phyloP scores from a whole-genome alignment of 2,113 vertebrate species.

The Solea senegalensis region DNA sequence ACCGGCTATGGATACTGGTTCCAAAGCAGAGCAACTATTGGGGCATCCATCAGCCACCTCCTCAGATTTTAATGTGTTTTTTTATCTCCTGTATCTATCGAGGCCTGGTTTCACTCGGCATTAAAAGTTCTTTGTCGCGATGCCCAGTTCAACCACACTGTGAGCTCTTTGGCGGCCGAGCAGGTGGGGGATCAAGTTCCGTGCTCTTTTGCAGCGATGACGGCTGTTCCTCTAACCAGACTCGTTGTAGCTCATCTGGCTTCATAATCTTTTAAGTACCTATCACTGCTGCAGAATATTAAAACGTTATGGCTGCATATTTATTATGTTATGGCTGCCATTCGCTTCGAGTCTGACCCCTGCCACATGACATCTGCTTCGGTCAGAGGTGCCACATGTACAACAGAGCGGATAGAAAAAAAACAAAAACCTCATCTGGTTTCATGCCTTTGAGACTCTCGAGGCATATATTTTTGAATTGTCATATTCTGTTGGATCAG shows the following conservation, averaged over 20 bases:
- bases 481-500: neutral
- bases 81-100: too few species aligned
- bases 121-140: too few species aligned
- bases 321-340: conserved; percentile 15
- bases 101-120: too few species aligned
- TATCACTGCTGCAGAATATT: conserved; percentile 21
- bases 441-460: conserved; percentile 1
- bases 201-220: conserved; percentile 3
- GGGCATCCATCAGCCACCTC: too few species aligned
- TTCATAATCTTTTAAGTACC: conserved; percentile 23
- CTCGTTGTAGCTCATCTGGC: neutral
- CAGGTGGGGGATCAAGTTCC: neutral
- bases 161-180: neutral
- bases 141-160: neutral
- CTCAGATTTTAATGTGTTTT: too few species aligned
- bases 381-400: neutral
- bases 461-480: neutral
- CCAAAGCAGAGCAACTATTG: too few species aligned
- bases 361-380: conserved; percentile 30
- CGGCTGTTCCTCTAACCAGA: neutral
- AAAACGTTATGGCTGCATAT: conserved; percentile 33
- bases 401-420: neutral
- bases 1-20: too few species aligned
- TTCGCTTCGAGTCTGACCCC: conserved; percentile 13
- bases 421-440: neutral